phyloP scores from a whole-genome alignment of 2,797 vertebrate genomes.

The Lates japonicus region DNA sequence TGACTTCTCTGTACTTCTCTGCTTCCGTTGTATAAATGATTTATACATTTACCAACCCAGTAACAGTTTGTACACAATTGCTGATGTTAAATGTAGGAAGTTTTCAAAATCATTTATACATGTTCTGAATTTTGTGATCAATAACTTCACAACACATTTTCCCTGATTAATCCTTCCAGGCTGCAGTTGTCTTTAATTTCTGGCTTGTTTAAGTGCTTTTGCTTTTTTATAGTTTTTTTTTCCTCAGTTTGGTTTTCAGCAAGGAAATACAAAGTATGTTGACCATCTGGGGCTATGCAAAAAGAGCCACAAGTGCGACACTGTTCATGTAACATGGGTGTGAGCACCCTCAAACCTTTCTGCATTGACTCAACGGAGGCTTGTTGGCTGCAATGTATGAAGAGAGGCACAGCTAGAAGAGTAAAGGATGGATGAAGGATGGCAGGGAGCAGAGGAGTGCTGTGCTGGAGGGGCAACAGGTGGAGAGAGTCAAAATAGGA shows the following conservation, averaged over 20 bases:
- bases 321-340: background rate
- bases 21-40: too few relatives aligned
- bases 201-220: background rate
- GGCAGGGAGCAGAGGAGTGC: background rate
- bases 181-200: background rate
- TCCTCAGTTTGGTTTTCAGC: slow-evolving; percentile 3
- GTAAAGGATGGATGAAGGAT: slow-evolving; percentile 15
- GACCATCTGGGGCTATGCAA: background rate
- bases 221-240: background rate
- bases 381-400: background rate
- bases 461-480: slow-evolving; percentile 32
- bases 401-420: background rate
- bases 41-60: too few relatives aligned
- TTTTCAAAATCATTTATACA: background rate
- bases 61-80: too few relatives aligned
- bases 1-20: too few relatives aligned
- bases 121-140: background rate
- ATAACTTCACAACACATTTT: background rate
- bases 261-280: background rate
- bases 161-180: background rate
- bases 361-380: background rate
- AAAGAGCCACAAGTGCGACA: background rate
- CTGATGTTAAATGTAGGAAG: background rate
- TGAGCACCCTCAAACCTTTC: background rate
- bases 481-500: slow-evolving; percentile 37